Evolutionary conservation across 2,888 invertebrate species (phyloP).

Genomic region (Zootermopsis nevadensis): DNA sequence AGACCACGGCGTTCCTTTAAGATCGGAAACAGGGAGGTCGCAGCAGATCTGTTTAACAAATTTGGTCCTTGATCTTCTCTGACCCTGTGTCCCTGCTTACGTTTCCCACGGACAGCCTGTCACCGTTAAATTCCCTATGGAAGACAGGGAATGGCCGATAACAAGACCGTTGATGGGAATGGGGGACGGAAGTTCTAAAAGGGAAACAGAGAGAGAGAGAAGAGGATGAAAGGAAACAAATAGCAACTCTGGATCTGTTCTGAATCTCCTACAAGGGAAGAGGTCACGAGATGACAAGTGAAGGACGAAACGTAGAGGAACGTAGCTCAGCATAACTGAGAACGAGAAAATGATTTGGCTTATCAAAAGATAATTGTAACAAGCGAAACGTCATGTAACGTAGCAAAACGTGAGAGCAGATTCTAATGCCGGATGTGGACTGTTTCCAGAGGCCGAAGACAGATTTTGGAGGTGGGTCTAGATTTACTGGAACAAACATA

Average conservation of each 20-base stretch:
- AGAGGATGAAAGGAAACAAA: constrained; percentile 20
- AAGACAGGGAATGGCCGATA: constrained; percentile 28
- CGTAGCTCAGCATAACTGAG: not conserved
- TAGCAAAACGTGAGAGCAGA: too few relatives aligned
- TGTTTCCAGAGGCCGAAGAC: too few relatives aligned
- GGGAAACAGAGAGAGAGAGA: not conserved
- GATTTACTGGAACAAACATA: too few relatives aligned
- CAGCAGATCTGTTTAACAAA: constrained; percentile 21
- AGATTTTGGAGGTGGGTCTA: too few relatives aligned
- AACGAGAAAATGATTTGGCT: too few relatives aligned
- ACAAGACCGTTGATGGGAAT: constrained; percentile 29
- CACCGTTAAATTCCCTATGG: constrained; percentile 7
- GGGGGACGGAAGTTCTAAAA: constrained; percentile 5
- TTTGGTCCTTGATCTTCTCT: constrained; percentile 13
- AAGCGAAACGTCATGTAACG: too few relatives aligned
- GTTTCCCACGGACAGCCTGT: constrained; percentile 1
- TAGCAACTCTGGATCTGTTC: constrained; percentile 14
- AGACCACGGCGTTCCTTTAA: not conserved
- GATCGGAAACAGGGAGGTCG: not conserved
- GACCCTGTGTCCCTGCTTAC: not conserved
- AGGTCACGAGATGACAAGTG: not conserved
- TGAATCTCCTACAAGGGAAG: not conserved
- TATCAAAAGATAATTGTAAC: too few relatives aligned
- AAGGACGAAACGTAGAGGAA: not conserved
- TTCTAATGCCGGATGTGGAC: too few relatives aligned